Evolutionary conservation across 1,140 invertebrate species (phyloP), one percentile per base, ranked within the genome.

Genomic region (Cryptotermes secundus): DNA sequence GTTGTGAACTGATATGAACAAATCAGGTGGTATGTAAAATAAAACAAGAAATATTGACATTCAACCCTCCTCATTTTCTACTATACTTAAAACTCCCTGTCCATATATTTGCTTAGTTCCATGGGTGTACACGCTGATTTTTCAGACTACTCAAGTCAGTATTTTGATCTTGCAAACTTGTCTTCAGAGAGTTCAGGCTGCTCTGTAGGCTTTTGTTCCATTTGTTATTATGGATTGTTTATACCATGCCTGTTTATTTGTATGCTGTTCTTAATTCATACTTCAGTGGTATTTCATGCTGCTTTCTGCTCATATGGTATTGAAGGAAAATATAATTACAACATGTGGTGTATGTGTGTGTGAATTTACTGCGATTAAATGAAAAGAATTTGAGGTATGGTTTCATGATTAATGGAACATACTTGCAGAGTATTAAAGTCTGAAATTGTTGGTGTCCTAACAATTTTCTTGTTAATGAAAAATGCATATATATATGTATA

Each of bases 21-120:
- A 59, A 59, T 59, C 53, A 59, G 53, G 53, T 59, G 53, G 53
- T 59, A 59, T 59, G 53, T 59, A 59, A 59, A 59, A 59, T 16
- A 59, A 59, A 59, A 59, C 53, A 59, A 59, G 53, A 59, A 59
- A 59, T 59, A 59, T 59, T 59, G 53, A 59, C 53, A 59, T 26
- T 59, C 53, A 59, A 3, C 53, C 53, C 53, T 59, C 53, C 53
- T 59, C 53, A 59, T 59, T 59, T 59, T 59, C 53, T 59, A 59
- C 53, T 59, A 9, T 3, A 59, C 38, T 12, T 38, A 12, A 38
- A 38, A 38, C 38, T 38, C 38, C 4, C 53, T 59, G 53, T 59
- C 6, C 53, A 4, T 59, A 59, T 59, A 59, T 26, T 24, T 59
- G 24, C 53, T 59, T 59, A 59, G 53, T 59, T 59, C 53, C 53